Conservation (phyloP, 2,113 vertebrate genomes). For the Proterorhinus semilunaris region DNA sequence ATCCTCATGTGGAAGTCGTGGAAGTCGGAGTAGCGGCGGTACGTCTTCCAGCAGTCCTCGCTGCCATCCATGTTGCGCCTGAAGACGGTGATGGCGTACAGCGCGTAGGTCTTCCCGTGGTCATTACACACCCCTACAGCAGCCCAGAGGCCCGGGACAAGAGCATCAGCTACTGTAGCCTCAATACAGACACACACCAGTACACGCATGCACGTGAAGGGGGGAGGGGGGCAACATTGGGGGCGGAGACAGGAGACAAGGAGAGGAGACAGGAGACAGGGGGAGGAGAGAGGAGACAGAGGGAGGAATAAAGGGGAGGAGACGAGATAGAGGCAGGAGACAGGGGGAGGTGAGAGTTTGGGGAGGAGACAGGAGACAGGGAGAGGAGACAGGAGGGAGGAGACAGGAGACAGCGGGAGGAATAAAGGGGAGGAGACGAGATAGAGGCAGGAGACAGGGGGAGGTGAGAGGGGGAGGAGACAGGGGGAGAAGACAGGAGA, state of each 20-base stretch:
- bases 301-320: too few relatives aligned
- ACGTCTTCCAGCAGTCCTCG: slow-evolving; percentile 96
- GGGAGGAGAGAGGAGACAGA: background rate
- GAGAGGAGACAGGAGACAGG: background rate
- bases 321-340: too few relatives aligned
- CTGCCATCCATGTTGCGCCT: slow-evolving; percentile 79
- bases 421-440: too few relatives aligned
- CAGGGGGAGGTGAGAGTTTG: too few relatives aligned
- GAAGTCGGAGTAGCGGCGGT: slow-evolving; percentile 97
- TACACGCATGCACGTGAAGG: slow-evolving; percentile 59
- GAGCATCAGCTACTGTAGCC: slow-evolving; percentile 85
- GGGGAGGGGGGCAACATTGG: slow-evolving; percentile 4
- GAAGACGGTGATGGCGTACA: slow-evolving; percentile 95
- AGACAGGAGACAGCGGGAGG: background rate
- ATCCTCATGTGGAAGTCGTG: slow-evolving; percentile 99
- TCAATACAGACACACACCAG: slow-evolving; percentile 51
- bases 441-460: too few relatives aligned
- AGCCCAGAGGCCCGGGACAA: slow-evolving; percentile 87
- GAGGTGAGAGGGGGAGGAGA: too few relatives aligned
- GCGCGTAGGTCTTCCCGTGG: slow-evolving; percentile 95
- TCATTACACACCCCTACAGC: slow-evolving; percentile 97
- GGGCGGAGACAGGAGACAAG: background rate
- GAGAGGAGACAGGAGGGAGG: slow-evolving; percentile 1
- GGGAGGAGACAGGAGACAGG: background rate
- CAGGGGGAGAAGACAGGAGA: too few relatives aligned